Evolutionary conservation across 1,140 invertebrate species (phyloP).

Genomic region (Globodera ellingtonae): DNA sequence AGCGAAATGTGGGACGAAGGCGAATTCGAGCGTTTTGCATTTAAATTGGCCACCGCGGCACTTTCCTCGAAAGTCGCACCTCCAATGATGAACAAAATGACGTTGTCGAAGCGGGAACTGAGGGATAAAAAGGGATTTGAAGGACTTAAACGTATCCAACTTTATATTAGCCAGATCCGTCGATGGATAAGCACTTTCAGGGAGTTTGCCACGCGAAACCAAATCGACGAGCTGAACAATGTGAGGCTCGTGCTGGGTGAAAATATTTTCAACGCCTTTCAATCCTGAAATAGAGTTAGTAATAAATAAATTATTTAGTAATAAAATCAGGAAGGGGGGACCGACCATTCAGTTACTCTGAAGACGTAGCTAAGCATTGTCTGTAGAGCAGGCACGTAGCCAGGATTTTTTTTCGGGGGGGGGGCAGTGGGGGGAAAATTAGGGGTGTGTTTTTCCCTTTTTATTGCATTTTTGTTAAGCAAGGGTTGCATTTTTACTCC

Average conservation of each 20-base stretch:
- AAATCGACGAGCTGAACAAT: conserved; percentile 56
- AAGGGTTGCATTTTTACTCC: too few relatives aligned
- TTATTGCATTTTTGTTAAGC: too few relatives aligned
- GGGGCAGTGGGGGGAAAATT: too few relatives aligned
- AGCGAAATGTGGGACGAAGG: conserved; percentile 68
- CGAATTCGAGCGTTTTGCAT: conserved; percentile 69
- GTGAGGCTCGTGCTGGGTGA: conserved; percentile 63
- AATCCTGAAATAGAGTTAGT: conserved; percentile 40
- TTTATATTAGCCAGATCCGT: conserved; percentile 35
- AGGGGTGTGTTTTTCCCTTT: too few relatives aligned
- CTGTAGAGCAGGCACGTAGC: too few relatives aligned
- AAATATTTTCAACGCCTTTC: conserved; percentile 65
- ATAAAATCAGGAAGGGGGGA: not conserved
- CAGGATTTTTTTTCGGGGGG: too few relatives aligned
- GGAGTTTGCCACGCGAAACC: conserved; percentile 45
- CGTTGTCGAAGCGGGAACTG: conserved; percentile 73
- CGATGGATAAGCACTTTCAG: conserved; percentile 43
- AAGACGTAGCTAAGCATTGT: not conserved
- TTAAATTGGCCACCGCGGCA: conserved; percentile 80
- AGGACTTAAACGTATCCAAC: conserved; percentile 25
- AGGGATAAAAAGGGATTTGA: conserved; percentile 27
- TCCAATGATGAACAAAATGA: conserved; percentile 92
- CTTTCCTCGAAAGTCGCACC: conserved; percentile 97
- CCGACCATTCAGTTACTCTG: not conserved
- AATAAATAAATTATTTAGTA: not conserved